Conservation (phyloP, 2,888 invertebrate genomes). For the Drosophila neotestacea region DNA sequence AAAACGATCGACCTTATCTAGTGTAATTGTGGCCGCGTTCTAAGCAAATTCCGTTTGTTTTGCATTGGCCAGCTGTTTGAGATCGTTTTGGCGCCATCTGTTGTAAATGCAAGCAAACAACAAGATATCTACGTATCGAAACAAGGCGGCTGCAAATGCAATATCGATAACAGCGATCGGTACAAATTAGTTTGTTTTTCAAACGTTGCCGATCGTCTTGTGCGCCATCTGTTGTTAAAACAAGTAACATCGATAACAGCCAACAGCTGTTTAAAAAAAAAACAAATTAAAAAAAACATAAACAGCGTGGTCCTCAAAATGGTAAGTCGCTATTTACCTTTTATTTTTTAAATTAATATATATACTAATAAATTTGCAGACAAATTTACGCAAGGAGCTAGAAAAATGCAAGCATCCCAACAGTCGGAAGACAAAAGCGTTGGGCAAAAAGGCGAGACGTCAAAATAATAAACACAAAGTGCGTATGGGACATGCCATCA, state of each 20-base stretch:
- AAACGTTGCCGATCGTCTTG: no score
- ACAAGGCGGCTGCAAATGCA: background rate
- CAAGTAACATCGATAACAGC: background rate
- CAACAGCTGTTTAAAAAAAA: background rate
- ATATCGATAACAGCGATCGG: background rate
- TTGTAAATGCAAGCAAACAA: background rate
- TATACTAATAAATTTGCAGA: conserved; percentile 68
- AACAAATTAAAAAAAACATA: conserved; percentile 34
- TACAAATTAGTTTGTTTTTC: background rate
- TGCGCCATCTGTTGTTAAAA: conserved; percentile 9
- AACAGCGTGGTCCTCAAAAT: conserved; percentile 57
- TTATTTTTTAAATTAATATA: background rate
- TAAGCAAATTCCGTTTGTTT: conserved; percentile 51
- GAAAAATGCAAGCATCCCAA: conserved; percentile 92
- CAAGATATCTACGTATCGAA: background rate
- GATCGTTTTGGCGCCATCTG: conserved; percentile 48
- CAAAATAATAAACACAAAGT: conserved; percentile 84
- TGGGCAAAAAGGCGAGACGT: conserved; percentile 89
- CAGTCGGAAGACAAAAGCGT: conserved; percentile 91
- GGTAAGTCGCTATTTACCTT: conserved; percentile 28
- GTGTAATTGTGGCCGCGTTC: conserved; percentile 42
- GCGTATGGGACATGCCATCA: conserved; percentile 88
- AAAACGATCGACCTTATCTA: conserved; percentile 58
- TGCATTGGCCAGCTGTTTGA: conserved; percentile 55
- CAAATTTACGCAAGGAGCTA: conserved; percentile 86